These are phyloP conservation scores for Calameuta idolon DNA, from an alignment of 2,888 invertebrate genomes.

Conservation along the genomic window DNA sequence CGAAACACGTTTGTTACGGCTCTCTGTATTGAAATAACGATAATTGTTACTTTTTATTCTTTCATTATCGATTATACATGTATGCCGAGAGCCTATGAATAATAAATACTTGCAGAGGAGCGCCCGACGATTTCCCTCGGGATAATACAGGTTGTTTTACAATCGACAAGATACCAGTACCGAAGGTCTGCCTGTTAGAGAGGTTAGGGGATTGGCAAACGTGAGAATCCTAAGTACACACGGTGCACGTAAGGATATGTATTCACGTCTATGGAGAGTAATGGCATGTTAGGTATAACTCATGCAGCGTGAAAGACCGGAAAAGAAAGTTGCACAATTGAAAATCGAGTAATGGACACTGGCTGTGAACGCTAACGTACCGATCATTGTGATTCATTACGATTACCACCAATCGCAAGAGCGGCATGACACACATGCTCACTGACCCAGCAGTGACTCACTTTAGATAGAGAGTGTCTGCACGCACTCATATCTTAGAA, in stretches of 20 bases:
- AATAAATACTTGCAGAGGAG: not conserved
- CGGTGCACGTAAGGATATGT: not conserved
- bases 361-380: constrained; percentile 2
- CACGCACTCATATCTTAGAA: not conserved
- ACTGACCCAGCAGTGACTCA: constrained; percentile 38
- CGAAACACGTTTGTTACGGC: not conserved
- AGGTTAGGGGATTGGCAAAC: not conserved
- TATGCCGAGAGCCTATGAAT: not conserved
- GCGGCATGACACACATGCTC: constrained; percentile 35
- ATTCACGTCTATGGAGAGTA: not conserved
- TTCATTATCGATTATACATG: not conserved
- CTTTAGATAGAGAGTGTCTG: constrained; percentile 24
- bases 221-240: not conserved
- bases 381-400: constrained; percentile 31
- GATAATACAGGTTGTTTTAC: not conserved
- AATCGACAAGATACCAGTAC: not conserved
- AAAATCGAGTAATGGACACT: constrained; percentile 26
- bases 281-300: not conserved
- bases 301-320: constrained; percentile 5
- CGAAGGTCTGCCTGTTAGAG: not conserved
- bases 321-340: constrained; percentile 38
- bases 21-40: not conserved
- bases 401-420: constrained; percentile 29
- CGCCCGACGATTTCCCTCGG: not conserved
- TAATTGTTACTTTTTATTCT: not conserved